Evolutionary conservation across 35 echinoderm and acorn worm genomes (phyloP), one percentile per base, ranked within the genome.

Genomic region (Apostichopus japonicus): DNA sequence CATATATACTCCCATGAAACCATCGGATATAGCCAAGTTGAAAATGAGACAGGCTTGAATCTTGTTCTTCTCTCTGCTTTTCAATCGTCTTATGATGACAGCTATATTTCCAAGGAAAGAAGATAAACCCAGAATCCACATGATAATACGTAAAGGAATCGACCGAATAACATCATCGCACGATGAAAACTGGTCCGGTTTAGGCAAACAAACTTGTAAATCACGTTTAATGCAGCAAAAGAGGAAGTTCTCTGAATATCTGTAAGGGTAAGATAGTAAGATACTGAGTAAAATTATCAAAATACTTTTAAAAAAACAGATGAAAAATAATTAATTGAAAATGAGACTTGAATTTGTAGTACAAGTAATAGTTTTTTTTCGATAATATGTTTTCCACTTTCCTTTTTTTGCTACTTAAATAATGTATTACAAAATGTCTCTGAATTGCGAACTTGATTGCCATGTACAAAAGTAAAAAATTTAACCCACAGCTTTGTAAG

Each of bases 1-100:
- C 94, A 98, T 94, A 87, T 98, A 98, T 2, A 96, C 77, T n/a
- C 97, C 97, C 97, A 98, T 98, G 5, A 98, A 72, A 56, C 95
- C 92, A 71, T 98, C 97, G 11, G 97, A 94, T 6, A 98, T 10
- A 2, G 94, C 97, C 21, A 98, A 91, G 86, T 98, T 95, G 14
- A 96, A 89, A 24, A 98, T 98, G 21, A 98, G 80, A 53, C 90
- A 93, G 65, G 90, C 67, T 44, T 98, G 97, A 24, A 96, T 95
- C 6, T 86, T 92, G 73, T 90, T 92, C 8, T 87, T 91, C 25
- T 93, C 90, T 56, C 75, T 90, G 15, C 23, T 52, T 67, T 63
- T 52, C 8, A 79, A 52, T 9, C 97, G 92, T 93, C 93, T 93
- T 16, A 94, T 53, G 15, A 98, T 81, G 10, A 98, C 97, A 65